A percentile compares a stretch with the other conserved stretches of the same genome.
Evolutionary conservation across 2,797 vertebrate species (phyloP).

Genomic region (Acropternis orthonyx): DNA sequence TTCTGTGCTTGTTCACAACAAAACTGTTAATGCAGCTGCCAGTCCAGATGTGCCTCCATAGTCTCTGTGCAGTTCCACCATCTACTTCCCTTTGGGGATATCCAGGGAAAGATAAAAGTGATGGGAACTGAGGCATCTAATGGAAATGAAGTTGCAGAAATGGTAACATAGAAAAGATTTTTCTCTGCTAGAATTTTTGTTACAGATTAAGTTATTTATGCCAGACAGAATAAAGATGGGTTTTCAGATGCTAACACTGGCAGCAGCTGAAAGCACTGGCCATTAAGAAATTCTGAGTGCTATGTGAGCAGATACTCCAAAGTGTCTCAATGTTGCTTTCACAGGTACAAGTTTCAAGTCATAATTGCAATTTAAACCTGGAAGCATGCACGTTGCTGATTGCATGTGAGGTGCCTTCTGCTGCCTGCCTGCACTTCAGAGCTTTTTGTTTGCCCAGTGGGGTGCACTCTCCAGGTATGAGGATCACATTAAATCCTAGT

Average conservation of each 20-base stretch:
- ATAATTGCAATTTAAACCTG: background rate
- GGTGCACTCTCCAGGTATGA: background rate
- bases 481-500: background rate
- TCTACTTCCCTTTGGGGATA: background rate
- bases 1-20: background rate
- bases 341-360: background rate
- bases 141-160: background rate
- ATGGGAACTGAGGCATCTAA: background rate
- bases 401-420: background rate
- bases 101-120: background rate
- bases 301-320: background rate
- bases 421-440: background rate
- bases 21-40: background rate
- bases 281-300: background rate
- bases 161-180: background rate
- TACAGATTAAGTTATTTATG: background rate
- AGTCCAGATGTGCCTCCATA: background rate
- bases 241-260: background rate
- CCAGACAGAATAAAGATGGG: background rate
- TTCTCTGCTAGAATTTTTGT: background rate
- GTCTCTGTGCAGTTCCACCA: background rate
- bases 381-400: background rate
- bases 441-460: background rate
- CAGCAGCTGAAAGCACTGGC: background rate
- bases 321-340: background rate